These are phyloP conservation scores for Cantharis flavilabris DNA, from an alignment of 2,888 invertebrate species.

Conservation along the genomic window DNA sequence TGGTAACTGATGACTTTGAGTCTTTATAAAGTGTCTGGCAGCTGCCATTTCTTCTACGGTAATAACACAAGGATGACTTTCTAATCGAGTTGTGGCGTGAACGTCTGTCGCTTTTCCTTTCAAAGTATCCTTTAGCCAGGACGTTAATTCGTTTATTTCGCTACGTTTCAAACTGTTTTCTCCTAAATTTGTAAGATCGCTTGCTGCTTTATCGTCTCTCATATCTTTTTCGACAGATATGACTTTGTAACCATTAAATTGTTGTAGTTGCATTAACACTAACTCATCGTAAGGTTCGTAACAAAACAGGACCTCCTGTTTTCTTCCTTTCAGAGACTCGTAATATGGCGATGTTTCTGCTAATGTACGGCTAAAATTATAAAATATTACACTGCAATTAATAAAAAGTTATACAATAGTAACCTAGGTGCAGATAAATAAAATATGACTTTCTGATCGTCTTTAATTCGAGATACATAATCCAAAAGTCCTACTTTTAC, in stretches of 20 bases:
- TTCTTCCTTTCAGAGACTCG: constrained; percentile 85
- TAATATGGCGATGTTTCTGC: constrained; percentile 95
- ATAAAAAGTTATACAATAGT: neutral
- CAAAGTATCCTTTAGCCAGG: constrained; percentile 78
- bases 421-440: constrained; percentile 93
- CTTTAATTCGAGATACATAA: constrained; percentile 72
- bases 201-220: constrained; percentile 68
- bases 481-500: constrained; percentile 78
- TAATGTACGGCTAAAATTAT: constrained; percentile 75
- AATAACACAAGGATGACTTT: constrained; percentile 91
- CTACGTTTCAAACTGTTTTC: constrained; percentile 72
- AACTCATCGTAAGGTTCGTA: constrained; percentile 98
- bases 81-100: constrained; percentile 81
- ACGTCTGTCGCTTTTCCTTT: constrained; percentile 81
- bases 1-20: constrained; percentile 78
- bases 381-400: neutral
- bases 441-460: constrained; percentile 84
- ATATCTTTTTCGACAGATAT: constrained; percentile 94
- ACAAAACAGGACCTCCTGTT: constrained; percentile 92
- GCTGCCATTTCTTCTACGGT: constrained; percentile 97
- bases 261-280: constrained; percentile 85
- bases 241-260: constrained; percentile 76
- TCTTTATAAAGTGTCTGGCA: constrained; percentile 91
- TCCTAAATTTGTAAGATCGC: constrained; percentile 65
- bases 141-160: constrained; percentile 78